Conservation (phyloP, 2,888 invertebrate species). For the Alsophila aescularia region DNA sequence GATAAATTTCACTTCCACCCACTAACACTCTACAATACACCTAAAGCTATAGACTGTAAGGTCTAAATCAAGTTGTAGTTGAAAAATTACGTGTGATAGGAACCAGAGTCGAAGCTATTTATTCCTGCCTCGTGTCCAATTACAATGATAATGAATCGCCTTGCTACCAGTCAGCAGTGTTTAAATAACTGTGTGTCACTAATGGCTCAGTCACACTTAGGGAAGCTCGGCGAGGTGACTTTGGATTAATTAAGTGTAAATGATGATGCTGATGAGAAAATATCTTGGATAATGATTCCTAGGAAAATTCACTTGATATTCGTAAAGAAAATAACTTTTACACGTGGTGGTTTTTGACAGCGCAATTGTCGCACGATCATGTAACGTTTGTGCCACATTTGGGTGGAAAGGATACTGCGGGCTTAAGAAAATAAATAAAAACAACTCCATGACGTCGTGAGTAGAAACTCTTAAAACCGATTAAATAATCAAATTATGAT, state of each 20-base stretch:
- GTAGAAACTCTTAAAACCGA: too few relatives aligned
- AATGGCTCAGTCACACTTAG: slow-evolving; percentile 25
- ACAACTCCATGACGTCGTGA: too few relatives aligned
- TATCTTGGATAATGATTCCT: background rate
- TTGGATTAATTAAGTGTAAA: slow-evolving; percentile 15
- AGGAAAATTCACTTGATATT: background rate
- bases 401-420: too few relatives aligned
- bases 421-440: too few relatives aligned
- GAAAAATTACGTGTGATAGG: slow-evolving; percentile 44
- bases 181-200: slow-evolving; percentile 52
- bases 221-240: slow-evolving; percentile 15
- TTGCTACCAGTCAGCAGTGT: slow-evolving; percentile 54
- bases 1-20: slow-evolving; percentile 41
- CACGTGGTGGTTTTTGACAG: too few relatives aligned
- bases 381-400: too few relatives aligned
- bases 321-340: background rate
- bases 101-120: slow-evolving; percentile 59
- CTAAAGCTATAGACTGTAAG: slow-evolving; percentile 32
- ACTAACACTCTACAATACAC: slow-evolving; percentile 32
- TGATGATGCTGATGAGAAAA: background rate
- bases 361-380: too few relatives aligned
- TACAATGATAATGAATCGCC: slow-evolving; percentile 70
- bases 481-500: too few relatives aligned
- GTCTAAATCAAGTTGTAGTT: slow-evolving; percentile 36
- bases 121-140: slow-evolving; percentile 69